These are phyloP conservation scores for Neosalanx taihuensis DNA, from an alignment of 2,797 vertebrate genomes.

Conservation along the genomic window DNA sequence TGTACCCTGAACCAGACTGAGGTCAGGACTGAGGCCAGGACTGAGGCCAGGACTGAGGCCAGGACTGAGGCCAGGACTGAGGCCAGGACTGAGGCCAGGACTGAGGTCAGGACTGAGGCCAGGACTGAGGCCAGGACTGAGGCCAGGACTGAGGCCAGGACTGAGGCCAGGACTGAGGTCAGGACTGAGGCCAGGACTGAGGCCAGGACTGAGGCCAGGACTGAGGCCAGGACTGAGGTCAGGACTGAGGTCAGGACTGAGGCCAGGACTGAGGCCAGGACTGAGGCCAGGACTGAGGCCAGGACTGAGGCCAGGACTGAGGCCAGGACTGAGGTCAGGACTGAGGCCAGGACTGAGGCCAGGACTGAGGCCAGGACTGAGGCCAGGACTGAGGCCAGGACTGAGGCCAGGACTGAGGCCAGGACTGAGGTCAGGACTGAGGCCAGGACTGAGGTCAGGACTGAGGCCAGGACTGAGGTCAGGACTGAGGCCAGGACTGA, in stretches of 20 bases:
- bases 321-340: slow-evolving; percentile 12
- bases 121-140: slow-evolving; percentile 1
- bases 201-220: slow-evolving; percentile 11
- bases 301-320: slow-evolving; percentile 1
- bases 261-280: slow-evolving; percentile 11
- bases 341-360: slow-evolving; percentile 9
- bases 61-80: slow-evolving; percentile 1
- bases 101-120: slow-evolving; percentile 10
- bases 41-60: slow-evolving; percentile 9
- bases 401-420: neutral
- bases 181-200: slow-evolving; percentile 1
- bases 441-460: neutral
- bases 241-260: slow-evolving; percentile 2
- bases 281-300: slow-evolving; percentile 9
- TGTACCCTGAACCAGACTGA: neutral
- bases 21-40: slow-evolving; percentile 11
- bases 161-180: slow-evolving; percentile 10
- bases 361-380: slow-evolving; percentile 1
- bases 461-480: slow-evolving; percentile 9
- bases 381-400: slow-evolving; percentile 11
- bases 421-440: neutral
- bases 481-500: slow-evolving; percentile 1
- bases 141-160: slow-evolving; percentile 11
- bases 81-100: slow-evolving; percentile 11
- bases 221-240: slow-evolving; percentile 10